Conservation (phyloP, 2,888 invertebrate species). For the Phlogophora meticulosa region DNA sequence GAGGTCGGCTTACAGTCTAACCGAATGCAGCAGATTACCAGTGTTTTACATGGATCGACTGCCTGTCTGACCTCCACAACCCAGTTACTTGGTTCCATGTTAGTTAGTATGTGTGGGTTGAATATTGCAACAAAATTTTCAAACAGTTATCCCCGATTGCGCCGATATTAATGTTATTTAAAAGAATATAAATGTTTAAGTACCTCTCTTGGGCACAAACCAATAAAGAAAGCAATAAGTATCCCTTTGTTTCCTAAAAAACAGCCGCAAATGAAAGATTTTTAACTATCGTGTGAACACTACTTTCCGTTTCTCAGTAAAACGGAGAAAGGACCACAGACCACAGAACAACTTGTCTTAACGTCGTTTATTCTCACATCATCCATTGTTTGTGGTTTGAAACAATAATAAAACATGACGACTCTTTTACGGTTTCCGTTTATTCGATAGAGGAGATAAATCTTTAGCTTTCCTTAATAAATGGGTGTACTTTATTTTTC, state of each 20-base stretch:
- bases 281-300: conserved; percentile 8
- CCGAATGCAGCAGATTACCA: too few species aligned
- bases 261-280: background rate
- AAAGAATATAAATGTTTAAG: too few species aligned
- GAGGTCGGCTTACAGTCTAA: too few species aligned
- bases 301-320: conserved; percentile 13
- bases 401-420: conserved; percentile 24
- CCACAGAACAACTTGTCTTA: conserved; percentile 16
- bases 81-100: too few species aligned
- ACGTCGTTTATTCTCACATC: conserved; percentile 14
- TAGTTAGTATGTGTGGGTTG: too few species aligned
- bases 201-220: background rate
- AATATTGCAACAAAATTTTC: too few species aligned
- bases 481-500: background rate
- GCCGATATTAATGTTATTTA: too few species aligned
- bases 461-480: background rate
- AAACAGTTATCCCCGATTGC: too few species aligned
- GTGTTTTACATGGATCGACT: too few species aligned
- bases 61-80: too few species aligned
- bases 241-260: background rate
- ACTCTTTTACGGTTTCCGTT: conserved; percentile 16
- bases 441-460: background rate
- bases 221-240: background rate
- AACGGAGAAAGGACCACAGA: conserved; percentile 23
- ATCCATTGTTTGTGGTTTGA: conserved; percentile 36